Percentiles rank a stretch among this genome's conserved stretches.
Conservation (phyloP, 2,113 vertebrate genomes). For the Archocentrus centrarchus region DNA sequence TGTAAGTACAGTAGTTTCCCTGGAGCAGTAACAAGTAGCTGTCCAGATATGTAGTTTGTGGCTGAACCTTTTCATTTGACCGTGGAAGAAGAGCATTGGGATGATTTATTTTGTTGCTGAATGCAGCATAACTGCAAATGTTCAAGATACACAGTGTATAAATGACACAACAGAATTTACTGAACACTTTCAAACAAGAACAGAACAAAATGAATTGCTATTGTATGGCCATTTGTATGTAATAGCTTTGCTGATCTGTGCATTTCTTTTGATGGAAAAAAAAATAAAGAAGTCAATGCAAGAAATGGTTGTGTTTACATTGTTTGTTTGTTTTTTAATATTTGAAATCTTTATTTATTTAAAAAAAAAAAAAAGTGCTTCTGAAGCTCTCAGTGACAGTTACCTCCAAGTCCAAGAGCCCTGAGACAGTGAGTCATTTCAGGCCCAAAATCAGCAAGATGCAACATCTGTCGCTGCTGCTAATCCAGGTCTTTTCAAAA, state of each 20-base stretch:
- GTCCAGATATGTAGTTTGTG: constrained; percentile 68
- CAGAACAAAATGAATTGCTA: constrained; percentile 83
- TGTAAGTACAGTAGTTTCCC: constrained; percentile 74
- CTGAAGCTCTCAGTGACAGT: too few relatives aligned
- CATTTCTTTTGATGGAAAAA: constrained; percentile 83
- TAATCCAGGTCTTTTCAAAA: constrained; percentile 29
- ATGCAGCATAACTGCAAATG: constrained; percentile 75
- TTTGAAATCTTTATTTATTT: neutral
- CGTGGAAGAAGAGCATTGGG: constrained; percentile 54
- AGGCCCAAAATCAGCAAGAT: neutral
- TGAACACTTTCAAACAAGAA: constrained; percentile 67
- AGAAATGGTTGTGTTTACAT: constrained; percentile 75
- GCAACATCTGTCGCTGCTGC: constrained; percentile 10
- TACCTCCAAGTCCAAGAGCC: neutral
- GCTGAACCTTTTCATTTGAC: constrained; percentile 73
- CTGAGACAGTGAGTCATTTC: constrained; percentile 20
- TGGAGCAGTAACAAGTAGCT: constrained; percentile 70
- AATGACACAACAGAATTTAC: constrained; percentile 67
- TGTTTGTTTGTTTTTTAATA: neutral
- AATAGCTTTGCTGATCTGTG: constrained; percentile 88
- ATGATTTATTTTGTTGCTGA: constrained; percentile 67
- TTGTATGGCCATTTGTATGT: constrained; percentile 89
- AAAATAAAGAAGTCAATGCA: constrained; percentile 88
- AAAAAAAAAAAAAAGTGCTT: neutral
- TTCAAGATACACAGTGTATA: constrained; percentile 68